Conservation (phyloP, 2,797 vertebrate species). For the Alosa sapidissima region DNA sequence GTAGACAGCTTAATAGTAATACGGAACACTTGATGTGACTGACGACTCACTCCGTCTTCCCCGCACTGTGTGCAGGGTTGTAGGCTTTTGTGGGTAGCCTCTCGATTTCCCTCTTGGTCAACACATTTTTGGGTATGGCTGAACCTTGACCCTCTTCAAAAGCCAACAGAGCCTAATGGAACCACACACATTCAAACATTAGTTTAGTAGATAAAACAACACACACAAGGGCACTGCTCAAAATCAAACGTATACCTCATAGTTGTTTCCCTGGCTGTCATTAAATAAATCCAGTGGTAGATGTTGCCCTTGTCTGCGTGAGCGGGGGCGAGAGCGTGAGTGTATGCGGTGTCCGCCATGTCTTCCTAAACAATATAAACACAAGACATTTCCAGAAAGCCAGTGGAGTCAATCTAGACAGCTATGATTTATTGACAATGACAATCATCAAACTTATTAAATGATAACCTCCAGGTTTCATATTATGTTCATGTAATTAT, state of each 20-base stretch:
- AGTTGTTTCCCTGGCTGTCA: constrained; percentile 67
- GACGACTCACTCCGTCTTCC: constrained; percentile 70
- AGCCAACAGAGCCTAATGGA: constrained; percentile 70
- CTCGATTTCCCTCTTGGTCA: constrained; percentile 69
- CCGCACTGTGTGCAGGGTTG: constrained; percentile 49
- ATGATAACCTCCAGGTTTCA: not conserved
- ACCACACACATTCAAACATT: not conserved
- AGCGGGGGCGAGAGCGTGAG: constrained; percentile 31
- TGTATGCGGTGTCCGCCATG: constrained; percentile 40
- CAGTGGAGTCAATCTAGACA: not conserved
- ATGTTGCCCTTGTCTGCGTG: constrained; percentile 44
- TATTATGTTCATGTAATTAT: not conserved
- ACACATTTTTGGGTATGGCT: constrained; percentile 62
- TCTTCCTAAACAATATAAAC: constrained; percentile 30
- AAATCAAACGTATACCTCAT: constrained; percentile 65
- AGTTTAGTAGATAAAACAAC: not conserved
- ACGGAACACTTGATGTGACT: not conserved
- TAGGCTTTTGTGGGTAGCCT: constrained; percentile 73
- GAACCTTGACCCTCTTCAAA: constrained; percentile 76
- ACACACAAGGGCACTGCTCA: not conserved
- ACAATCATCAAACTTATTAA: not conserved
- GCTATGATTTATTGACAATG: not conserved
- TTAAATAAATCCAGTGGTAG: constrained; percentile 48
- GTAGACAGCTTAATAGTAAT: constrained; percentile 1
- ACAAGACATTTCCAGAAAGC: constrained; percentile 41